phyloP scores from a whole-genome alignment of 2,113 vertebrate species.

The Trinectes maculatus region DNA sequence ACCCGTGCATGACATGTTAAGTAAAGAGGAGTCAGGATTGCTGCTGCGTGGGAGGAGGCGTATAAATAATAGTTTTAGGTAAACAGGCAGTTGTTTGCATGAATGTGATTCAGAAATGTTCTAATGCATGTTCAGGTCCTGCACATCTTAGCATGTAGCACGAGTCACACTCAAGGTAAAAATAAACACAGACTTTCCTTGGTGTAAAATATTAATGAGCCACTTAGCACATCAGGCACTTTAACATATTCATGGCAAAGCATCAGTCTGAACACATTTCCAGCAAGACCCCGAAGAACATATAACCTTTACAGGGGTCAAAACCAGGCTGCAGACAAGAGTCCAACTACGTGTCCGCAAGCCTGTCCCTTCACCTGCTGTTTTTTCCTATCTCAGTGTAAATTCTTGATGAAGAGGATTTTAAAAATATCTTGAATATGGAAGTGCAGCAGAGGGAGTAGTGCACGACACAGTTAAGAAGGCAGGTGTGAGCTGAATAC shows the following conservation, averaged over 20 bases:
- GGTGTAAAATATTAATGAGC: constrained; percentile 59
- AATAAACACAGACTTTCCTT: constrained; percentile 49
- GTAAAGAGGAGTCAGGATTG: constrained; percentile 7
- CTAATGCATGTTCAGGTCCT: constrained; percentile 15
- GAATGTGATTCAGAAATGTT: constrained; percentile 19
- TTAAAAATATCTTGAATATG: constrained; percentile 47
- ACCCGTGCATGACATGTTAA: constrained; percentile 32
- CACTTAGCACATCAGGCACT: constrained; percentile 52
- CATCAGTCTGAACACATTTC: constrained; percentile 6
- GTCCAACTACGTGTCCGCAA: neutral
- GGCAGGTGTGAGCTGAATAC: constrained; percentile 65
- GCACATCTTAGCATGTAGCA: constrained; percentile 8
- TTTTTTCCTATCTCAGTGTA: neutral
- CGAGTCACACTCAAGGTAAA: constrained; percentile 52
- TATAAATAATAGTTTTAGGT: neutral
- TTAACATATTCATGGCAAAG: constrained; percentile 42
- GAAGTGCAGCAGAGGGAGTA: constrained; percentile 17
- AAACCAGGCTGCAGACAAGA: constrained; percentile 16
- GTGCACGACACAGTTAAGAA: constrained; percentile 48
- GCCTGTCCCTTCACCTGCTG: neutral
- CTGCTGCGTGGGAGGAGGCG: neutral
- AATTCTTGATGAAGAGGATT: constrained; percentile 44
- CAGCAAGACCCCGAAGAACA: neutral
- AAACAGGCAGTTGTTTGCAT: constrained; percentile 17
- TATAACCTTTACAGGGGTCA: constrained; percentile 42